Evolutionary conservation across 2,888 invertebrate genomes (phyloP), one percentile per base, ranked within the genome.

Genomic region (Cataglyphis albicans): DNA sequence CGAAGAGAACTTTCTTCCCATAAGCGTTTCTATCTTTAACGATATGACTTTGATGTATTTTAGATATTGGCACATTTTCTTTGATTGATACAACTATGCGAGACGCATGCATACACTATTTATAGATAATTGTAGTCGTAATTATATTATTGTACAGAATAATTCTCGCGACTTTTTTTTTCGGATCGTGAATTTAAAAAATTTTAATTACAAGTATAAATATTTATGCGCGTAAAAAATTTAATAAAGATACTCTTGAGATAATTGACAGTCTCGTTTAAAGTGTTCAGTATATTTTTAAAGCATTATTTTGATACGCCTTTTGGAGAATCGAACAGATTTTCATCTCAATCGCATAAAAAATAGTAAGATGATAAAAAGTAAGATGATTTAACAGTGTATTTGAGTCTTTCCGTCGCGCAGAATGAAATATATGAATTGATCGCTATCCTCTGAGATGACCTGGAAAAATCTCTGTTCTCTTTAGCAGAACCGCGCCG

Each of bases 251-350:
- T n/a, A 21, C 29, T 15, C 29, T 25, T 29, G 21, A 32, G 29
- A 10, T 64, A 35, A 74, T 64, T 21, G 44, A 65, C 63, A 72
- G 18, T 75, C 48, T 48, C 75, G 68, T 75, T n/a, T n/a, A n/a
- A n/a, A n/a, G n/a, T n/a, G n/a, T n/a, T n/a, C n/a, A n/a, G n/a
- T n/a, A n/a, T n/a, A 9, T 21, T 15, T 32, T 32, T 21, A 12
- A 73, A 29, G 41, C 41, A 4, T 41, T 61, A 41, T 73, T 52
- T 57, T 21, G 3, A 21, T 21, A 5, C 15, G 48, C 21, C 4
- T 32, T 25, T 65, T 76, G 18, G 38, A 25, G 21, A 18, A 3
- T 4, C 41, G 44, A 65, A 64, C 21, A 25, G 25, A 67, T 65
- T 35, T 35, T 52, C 21, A 64, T 44, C 21, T 44, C 32, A 48